A percentile compares a stretch with the other conserved stretches of the same genome.
Evolutionary conservation across 2,888 invertebrate species (phyloP).

Genomic region (Melinaea marsaeus): DNA sequence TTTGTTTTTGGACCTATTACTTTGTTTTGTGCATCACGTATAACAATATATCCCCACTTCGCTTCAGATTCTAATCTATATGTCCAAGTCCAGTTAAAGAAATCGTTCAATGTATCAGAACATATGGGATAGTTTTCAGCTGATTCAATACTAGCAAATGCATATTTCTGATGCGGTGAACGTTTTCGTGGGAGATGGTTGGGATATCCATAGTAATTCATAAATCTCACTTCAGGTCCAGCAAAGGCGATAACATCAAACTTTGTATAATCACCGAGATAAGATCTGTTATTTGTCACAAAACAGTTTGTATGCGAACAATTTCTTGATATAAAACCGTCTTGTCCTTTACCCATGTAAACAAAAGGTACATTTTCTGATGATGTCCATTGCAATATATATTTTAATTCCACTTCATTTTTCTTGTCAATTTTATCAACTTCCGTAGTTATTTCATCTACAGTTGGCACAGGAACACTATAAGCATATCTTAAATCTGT

Average conservation of each 20-base stretch:
- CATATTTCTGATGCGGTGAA: slow-evolving; percentile 53
- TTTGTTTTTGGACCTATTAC: slow-evolving; percentile 51
- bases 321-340: slow-evolving; percentile 42
- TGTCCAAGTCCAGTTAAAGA: slow-evolving; percentile 68
- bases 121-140: slow-evolving; percentile 53
- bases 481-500: slow-evolving; percentile 21
- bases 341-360: slow-evolving; percentile 42
- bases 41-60: slow-evolving; percentile 54
- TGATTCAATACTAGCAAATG: slow-evolving; percentile 57
- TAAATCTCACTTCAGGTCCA: slow-evolving; percentile 44
- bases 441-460: too few species aligned
- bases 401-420: slow-evolving; percentile 37
- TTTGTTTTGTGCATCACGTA: slow-evolving; percentile 45
- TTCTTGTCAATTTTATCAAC: background rate
- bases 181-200: slow-evolving; percentile 38
- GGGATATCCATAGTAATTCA: background rate
- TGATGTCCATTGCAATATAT: slow-evolving; percentile 53
- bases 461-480: too few species aligned
- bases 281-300: slow-evolving; percentile 45
- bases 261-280: slow-evolving; percentile 42
- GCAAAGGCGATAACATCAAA: slow-evolving; percentile 56
- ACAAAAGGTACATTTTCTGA: slow-evolving; percentile 45
- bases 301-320: slow-evolving; percentile 55
- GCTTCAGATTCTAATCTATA: slow-evolving; percentile 55
- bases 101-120: slow-evolving; percentile 42